A percentile compares a stretch with the other conserved stretches of the same genome.
Evolutionary conservation across 2,113 vertebrate species (phyloP).

Genomic region (Salvelinus namaycush): DNA sequence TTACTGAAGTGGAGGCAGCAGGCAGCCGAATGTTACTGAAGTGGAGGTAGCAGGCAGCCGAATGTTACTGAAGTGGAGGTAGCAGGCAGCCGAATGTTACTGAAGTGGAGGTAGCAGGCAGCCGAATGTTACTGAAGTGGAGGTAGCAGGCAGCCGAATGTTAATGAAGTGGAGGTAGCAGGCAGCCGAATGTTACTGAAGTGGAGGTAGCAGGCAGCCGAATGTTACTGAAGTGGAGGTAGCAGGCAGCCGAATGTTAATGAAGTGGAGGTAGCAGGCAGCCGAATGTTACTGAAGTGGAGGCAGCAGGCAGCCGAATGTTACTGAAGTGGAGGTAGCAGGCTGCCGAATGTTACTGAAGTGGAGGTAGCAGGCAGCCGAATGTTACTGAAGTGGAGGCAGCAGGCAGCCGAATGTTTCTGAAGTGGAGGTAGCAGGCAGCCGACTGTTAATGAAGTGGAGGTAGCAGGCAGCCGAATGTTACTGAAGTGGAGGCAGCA

Average conservation of each 20-base stretch:
- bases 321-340: constrained; percentile 81
- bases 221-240: constrained; percentile 83
- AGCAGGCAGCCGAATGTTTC: constrained; percentile 86
- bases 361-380: not conserved
- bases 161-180: constrained; percentile 81
- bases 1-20: constrained; percentile 81
- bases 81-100: constrained; percentile 86
- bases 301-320: constrained; percentile 84
- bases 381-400: constrained; percentile 39
- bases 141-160: constrained; percentile 84
- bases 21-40: constrained; percentile 87
- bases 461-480: constrained; percentile 84
- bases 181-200: constrained; percentile 87
- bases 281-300: constrained; percentile 84
- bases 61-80: constrained; percentile 83
- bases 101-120: constrained; percentile 78
- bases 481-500: constrained; percentile 81
- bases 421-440: constrained; percentile 78
- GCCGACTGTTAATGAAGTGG: constrained; percentile 84
- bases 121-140: constrained; percentile 84
- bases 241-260: constrained; percentile 86
- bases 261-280: constrained; percentile 78
- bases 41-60: constrained; percentile 78
- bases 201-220: constrained; percentile 78
- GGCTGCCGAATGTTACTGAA: constrained; percentile 87